Conservation (phyloP, 2,113 vertebrate species). For the Epinephelus lanceolatus region DNA sequence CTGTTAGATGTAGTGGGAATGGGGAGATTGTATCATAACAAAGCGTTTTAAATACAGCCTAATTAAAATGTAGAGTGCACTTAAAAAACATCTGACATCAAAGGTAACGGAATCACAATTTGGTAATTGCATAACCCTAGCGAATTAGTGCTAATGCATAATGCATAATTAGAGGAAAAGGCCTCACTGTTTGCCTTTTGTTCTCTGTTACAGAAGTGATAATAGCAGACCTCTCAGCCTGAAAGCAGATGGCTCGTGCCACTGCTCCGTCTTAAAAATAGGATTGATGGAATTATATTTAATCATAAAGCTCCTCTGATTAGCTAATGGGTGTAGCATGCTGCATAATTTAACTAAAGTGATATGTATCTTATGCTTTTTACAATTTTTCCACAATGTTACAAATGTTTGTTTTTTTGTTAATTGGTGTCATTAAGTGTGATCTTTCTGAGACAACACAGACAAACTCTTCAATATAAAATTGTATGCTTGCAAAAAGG, state of each 20-base stretch:
- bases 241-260: slow-evolving; percentile 51
- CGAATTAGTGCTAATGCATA: slow-evolving; percentile 57
- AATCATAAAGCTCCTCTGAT: slow-evolving; percentile 39
- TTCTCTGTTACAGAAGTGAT: slow-evolving; percentile 46
- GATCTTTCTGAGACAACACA: background rate
- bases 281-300: slow-evolving; percentile 41
- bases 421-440: background rate
- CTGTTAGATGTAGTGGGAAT: background rate
- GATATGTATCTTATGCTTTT: background rate
- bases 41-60: slow-evolving; percentile 50
- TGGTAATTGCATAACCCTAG: slow-evolving; percentile 42
- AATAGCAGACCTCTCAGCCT: slow-evolving; percentile 56
- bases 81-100: slow-evolving; percentile 63
- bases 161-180: slow-evolving; percentile 48
- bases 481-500: background rate
- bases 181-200: slow-evolving; percentile 53
- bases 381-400: background rate
- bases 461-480: background rate
- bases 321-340: slow-evolving; percentile 19
- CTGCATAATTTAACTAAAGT: slow-evolving; percentile 17
- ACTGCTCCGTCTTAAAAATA: slow-evolving; percentile 25
- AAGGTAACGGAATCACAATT: slow-evolving; percentile 52
- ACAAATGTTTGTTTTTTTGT: background rate
- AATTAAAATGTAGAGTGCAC: slow-evolving; percentile 66
- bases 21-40: slow-evolving; percentile 49